Conservation (phyloP, 2,113 vertebrate species). For the Cheilinus undulatus region DNA sequence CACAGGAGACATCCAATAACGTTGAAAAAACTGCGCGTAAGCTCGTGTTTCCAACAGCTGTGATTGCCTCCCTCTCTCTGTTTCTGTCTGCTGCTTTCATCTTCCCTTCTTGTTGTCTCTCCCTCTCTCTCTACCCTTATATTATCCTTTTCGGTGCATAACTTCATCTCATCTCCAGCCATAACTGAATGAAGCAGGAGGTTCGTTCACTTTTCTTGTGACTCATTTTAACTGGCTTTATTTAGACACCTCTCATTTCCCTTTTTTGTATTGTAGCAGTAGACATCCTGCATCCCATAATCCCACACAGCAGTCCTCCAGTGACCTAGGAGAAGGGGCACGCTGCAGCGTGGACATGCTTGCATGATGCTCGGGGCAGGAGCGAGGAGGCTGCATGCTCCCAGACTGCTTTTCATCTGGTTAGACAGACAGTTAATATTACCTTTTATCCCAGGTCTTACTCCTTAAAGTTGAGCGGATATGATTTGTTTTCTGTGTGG, state of each 20-base stretch:
- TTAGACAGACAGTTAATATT: slow-evolving; percentile 77
- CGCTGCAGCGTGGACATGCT: slow-evolving; percentile 15
- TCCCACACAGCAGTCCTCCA: slow-evolving; percentile 63
- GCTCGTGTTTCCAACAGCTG: slow-evolving; percentile 50
- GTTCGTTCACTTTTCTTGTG: slow-evolving; percentile 44
- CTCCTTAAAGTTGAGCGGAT: slow-evolving; percentile 69
- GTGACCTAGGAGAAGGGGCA: slow-evolving; percentile 64
- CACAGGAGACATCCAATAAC: slow-evolving; percentile 54
- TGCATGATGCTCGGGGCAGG: slow-evolving; percentile 29
- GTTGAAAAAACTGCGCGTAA: slow-evolving; percentile 14
- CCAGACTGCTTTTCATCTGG: slow-evolving; percentile 65
- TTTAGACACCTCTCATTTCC: slow-evolving; percentile 85
- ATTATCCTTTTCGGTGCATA: slow-evolving; percentile 24
- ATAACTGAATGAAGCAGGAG: slow-evolving; percentile 24
- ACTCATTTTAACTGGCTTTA: slow-evolving; percentile 82
- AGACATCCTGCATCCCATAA: slow-evolving; percentile 78
- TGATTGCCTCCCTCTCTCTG: slow-evolving; percentile 24
- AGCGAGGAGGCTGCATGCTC: slow-evolving; percentile 30
- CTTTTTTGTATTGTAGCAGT: slow-evolving; percentile 63
- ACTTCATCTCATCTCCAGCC: slow-evolving; percentile 32
- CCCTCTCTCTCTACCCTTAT: slow-evolving; percentile 1
- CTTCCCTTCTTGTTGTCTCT: slow-evolving; percentile 14
- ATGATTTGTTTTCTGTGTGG: slow-evolving; percentile 73
- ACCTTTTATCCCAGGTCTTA: slow-evolving; percentile 75
- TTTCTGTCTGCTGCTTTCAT: neutral